Percentiles rank a stretch among this genome's conserved stretches.
Evolutionary conservation across 2,113 vertebrate genomes (phyloP).

Genomic region (Tenrec ecaudatus): DNA sequence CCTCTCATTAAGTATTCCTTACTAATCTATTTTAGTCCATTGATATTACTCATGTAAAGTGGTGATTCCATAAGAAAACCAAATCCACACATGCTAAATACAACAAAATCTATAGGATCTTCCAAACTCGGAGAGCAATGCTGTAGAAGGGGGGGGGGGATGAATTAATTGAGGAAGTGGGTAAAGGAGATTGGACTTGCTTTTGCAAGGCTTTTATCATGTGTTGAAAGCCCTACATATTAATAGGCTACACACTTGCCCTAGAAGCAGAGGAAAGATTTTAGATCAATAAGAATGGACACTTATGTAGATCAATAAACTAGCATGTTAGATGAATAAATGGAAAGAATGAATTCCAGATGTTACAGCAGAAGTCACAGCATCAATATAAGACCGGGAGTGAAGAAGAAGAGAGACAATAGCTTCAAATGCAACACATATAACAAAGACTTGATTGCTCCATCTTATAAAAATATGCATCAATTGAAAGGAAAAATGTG

Average conservation of each 20-base stretch:
- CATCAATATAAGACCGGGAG: not conserved
- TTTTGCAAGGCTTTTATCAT: not conserved
- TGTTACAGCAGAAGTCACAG: not conserved
- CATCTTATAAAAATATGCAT: not conserved
- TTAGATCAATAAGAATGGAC: not conserved
- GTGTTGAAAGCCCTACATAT: not conserved
- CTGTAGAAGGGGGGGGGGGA: not conserved
- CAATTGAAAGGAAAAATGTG: not conserved
- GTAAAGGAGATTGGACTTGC: too few species aligned
- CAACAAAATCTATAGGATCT: not conserved
- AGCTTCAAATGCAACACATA: not conserved
- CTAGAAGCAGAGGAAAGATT: not conserved
- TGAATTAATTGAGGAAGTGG: not conserved
- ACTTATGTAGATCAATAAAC: too few species aligned
- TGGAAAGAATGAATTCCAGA: not conserved
- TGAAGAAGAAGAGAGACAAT: not conserved
- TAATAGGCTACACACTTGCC: not conserved
- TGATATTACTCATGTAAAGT: not conserved
- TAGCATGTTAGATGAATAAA: too few species aligned
- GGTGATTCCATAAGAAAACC: not conserved
- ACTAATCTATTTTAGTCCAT: not conserved
- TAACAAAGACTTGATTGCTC: not conserved
- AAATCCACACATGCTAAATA: not conserved
- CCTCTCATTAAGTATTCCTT: not conserved
- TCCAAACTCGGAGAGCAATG: not conserved